phyloP scores from a whole-genome alignment of 1,140 invertebrate species.

The Drosophila ananassae region DNA sequence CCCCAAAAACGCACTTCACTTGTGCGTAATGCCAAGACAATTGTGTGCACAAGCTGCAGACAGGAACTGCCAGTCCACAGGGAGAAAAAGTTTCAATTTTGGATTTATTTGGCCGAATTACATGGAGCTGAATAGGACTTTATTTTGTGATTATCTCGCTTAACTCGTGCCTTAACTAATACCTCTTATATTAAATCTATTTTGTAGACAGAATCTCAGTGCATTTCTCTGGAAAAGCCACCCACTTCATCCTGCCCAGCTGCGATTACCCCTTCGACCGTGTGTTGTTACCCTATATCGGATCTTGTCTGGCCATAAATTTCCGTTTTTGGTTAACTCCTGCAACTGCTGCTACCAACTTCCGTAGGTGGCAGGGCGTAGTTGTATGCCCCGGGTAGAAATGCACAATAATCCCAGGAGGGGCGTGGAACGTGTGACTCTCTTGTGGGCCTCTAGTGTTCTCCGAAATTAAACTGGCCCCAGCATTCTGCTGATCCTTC shows the following conservation, averaged over 20 bases:
- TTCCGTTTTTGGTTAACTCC: conserved; percentile 65
- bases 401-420: conserved; percentile 4
- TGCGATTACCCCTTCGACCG: neutral
- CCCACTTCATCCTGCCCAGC: no score
- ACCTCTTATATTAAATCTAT: no score
- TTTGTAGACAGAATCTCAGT: no score
- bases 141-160: neutral
- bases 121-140: no score
- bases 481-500: conserved; percentile 23
- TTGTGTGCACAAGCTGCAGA: conserved; percentile 39
- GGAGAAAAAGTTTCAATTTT: neutral
- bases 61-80: neutral
- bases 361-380: neutral
- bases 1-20: conserved; percentile 34
- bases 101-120: neutral
- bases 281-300: conserved; percentile 43
- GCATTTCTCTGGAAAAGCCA: neutral
- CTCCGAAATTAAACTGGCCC: conserved; percentile 25
- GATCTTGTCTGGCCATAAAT: conserved; percentile 60
- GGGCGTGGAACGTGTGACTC: conserved; percentile 27
- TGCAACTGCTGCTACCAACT: conserved; percentile 30
- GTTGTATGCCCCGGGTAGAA: neutral
- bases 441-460: conserved; percentile 18
- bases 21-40: conserved; percentile 63
- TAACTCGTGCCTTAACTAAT: neutral